Base-by-base conservation (phyloP, 2,888 invertebrate genomes). In the Lymantria monacha region DNA sequence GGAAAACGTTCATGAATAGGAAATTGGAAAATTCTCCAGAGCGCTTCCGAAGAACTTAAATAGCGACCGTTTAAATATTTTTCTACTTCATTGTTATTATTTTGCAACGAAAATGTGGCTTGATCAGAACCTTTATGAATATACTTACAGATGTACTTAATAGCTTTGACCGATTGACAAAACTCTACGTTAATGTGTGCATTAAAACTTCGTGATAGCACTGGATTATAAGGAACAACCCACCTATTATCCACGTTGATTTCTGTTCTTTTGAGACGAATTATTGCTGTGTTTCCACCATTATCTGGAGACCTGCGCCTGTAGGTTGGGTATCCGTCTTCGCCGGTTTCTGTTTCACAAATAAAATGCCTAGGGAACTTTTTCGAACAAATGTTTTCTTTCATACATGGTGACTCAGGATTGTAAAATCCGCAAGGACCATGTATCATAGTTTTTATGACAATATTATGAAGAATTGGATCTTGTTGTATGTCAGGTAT, bases 351-450 rank as follows among this genome's bases (percentile, higher is more conserved):
- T 9, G 75, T 81, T 44, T 76, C 70, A n/a, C 46, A 44, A 22
- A 63, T 51, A 47, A 70, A 63, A 42, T 30, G 7, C 44, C 59
- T 42, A 30, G 73, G 69, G 53, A 50, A 77, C 33, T 57, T 55
- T 68, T 87, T 87, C 0, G 68, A 58, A 59, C 86, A 87, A 42
- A 56, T 64, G 0, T 51, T 48, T 5, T 67, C 51, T 15, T 63
- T 53, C 66, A 66, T 62, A 30, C 59, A 60, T 40, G 56, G 56
- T 78, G 64, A 46, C 58, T 61, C 78, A 59, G 12, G 53, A 53
- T 48, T 54, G 44, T 54, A 49, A 46, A 12, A 14, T 45, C 63
- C 58, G 42, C 52, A 55, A 11, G 57, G 57, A 31, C 54, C 52
- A 48, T 57, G 52, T 49, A 62, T 58, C 45, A 57, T 52, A 11